These are phyloP conservation scores for Ypsolopha sequella DNA, from an alignment of 2,888 invertebrate genomes.

Conservation along the genomic window DNA sequence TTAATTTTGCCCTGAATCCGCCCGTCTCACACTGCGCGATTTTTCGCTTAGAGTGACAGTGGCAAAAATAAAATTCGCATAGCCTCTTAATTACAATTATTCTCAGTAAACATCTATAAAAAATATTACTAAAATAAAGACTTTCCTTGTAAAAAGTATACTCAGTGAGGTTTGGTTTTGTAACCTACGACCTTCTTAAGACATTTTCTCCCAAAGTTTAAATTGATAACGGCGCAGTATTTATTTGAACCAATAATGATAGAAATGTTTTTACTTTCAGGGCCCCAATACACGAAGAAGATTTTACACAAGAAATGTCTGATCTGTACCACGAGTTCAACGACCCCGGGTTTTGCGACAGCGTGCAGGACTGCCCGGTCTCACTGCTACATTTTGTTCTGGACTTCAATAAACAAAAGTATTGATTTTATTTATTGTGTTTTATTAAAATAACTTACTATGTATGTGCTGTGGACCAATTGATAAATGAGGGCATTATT, in stretches of 20 bases:
- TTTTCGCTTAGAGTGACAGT: too few relatives aligned
- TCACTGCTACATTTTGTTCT: slow-evolving; percentile 38
- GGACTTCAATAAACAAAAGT: slow-evolving; percentile 34
- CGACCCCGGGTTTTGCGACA: slow-evolving; percentile 35
- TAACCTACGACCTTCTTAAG: too few relatives aligned
- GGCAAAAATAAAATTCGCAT: too few relatives aligned
- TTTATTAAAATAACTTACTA: background rate
- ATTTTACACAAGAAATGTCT: slow-evolving; percentile 36
- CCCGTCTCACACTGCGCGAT: too few relatives aligned
- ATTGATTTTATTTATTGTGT: slow-evolving; percentile 5
- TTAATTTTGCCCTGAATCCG: too few relatives aligned
- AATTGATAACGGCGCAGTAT: background rate
- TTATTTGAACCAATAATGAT: background rate
- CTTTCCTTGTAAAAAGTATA: too few relatives aligned
- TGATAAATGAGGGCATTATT: too few relatives aligned
- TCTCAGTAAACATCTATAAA: too few relatives aligned
- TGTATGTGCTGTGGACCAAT: background rate
- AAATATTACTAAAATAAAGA: too few relatives aligned
- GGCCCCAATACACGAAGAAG: slow-evolving; percentile 35
- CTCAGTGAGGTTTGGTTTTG: too few relatives aligned
- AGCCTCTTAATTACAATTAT: too few relatives aligned
- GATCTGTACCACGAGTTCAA: slow-evolving; percentile 31
- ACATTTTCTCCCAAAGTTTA: too few relatives aligned
- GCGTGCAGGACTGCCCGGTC: slow-evolving; percentile 37
- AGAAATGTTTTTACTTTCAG: slow-evolving; percentile 15